Evolutionary conservation across 2,113 vertebrate species (phyloP), one percentile per base, ranked within the genome.

Genomic region (Trematocara macrostoma): DNA sequence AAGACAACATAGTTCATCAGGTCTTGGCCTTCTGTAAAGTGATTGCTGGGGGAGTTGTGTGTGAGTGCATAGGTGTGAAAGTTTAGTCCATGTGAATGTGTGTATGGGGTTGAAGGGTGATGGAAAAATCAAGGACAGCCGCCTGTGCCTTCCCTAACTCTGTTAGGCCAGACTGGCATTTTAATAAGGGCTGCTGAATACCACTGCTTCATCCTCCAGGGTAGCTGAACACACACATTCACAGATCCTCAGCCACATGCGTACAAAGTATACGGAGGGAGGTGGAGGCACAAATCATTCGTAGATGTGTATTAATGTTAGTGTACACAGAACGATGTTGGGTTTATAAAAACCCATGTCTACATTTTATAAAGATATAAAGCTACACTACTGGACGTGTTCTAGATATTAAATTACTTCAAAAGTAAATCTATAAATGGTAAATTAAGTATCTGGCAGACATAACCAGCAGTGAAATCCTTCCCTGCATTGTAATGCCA

Each of bases 141-240:
- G 91, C 87, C 87, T 89, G 85, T 90, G 89, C 84, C 85, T 93
- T 92, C 84, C 59, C 84, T 85, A 91, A 93, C 94, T 95, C 93
- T 90, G 93, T 95, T 93, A 91, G 95, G 91, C 91, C 87, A 89
- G 95, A 94, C 95, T 95, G 91, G 96, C 95, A 96, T 96, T 93
- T 95, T 96, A 96, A 96, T 96, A 92, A 96, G 95, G 92, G 69
- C 79, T 88, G 90, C 88, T 96, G 96, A 96, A 96, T 96, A 96
- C 94, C 94, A 94, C 92, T 93, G 93, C 92, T 96, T 96, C 93
- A 96, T 96, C 89, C 91, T 92, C 87, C 20, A 67, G 92, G 94
- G 91, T 86, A 87, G 85, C 87, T 82, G 14, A 82, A 81, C 84
- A 84, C 88, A 90, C 93, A 89, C 86, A 83, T 51, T 74, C 85